Evolutionary conservation across 2,888 invertebrate genomes (phyloP), one percentile per base, ranked within the genome.

Genomic region (Agrotis ipsilon): DNA sequence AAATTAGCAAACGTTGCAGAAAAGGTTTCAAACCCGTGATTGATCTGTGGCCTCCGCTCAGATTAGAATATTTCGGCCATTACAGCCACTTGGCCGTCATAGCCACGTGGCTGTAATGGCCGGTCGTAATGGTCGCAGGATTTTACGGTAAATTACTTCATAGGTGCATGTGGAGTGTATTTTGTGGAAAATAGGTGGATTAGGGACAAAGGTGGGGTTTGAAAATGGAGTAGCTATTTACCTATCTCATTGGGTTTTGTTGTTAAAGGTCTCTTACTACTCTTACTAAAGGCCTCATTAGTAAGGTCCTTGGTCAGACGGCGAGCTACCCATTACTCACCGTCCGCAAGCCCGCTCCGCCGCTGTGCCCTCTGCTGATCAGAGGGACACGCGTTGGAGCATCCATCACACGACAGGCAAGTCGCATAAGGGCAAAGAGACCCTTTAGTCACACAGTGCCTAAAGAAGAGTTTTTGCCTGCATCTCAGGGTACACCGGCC

Each of bases 51-150:
- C 57, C 52, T 59, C 18, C 65, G 72, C 65, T 74, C n/a, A 54
- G 70, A 80, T 82, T 82, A 82, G 72, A 82, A 82, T 82, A 82
- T 82, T 77, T 68, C 3, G 14, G 32, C 80, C 74, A 61, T 82
- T 80, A 75, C 14, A 1, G 5, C 27, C 75, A 75, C 61, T 57
- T 75, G 75, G n/a, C 49, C 11, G 71, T 70, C 57, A 58, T 32
- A 21, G 24, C 48, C 75, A 71, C 57, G 57, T 75, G 75, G n/a
- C 46, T 14, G 65, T 70, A 71, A 71, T 61, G 49, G 49, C 45
- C 24, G 64, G 19, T 14, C 43, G 27, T 76, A 62, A 76, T 55
- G 65, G 63, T 18, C 24, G 60, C 39, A 46, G 61, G 19, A 52
- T 75, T 58, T 75, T 65, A 65, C 57, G 61, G 60, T 52, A 27